These are phyloP conservation scores for Carassius carassius DNA, from an alignment of 2,113 vertebrate genomes.

Conservation along the genomic window DNA sequence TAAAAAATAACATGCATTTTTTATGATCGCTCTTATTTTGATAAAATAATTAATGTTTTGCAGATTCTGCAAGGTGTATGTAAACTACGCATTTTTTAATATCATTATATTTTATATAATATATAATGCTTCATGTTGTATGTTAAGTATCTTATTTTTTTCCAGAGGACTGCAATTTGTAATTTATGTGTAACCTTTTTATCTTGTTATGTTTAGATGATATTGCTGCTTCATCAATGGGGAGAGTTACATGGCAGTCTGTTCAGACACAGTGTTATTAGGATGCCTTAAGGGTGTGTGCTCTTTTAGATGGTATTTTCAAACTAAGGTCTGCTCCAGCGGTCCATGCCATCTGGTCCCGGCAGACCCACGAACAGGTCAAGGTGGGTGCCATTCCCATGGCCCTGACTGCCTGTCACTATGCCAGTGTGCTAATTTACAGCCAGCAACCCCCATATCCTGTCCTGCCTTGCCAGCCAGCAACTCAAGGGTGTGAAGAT, in stretches of 20 bases:
- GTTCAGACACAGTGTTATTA: conserved; percentile 30
- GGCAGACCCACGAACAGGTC: conserved; percentile 64
- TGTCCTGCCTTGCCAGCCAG: conserved; percentile 42
- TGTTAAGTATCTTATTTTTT: too few relatives aligned
- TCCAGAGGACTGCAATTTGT: background rate
- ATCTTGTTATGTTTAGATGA: background rate
- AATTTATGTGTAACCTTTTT: background rate
- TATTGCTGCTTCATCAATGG: background rate
- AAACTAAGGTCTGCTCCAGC: conserved; percentile 39
- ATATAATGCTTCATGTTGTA: background rate
- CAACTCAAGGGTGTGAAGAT: conserved; percentile 68
- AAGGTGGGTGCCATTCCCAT: conserved; percentile 68
- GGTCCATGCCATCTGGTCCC: conserved; percentile 58
- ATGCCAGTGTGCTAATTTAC: conserved; percentile 71
- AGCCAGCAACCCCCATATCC: conserved; percentile 55
- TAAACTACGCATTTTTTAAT: too few relatives aligned
- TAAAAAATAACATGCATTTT: too few relatives aligned
- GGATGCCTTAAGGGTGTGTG: background rate
- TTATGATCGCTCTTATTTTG: too few relatives aligned
- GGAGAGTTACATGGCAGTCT: conserved; percentile 3
- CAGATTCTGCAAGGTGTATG: too few relatives aligned
- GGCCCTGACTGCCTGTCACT: conserved; percentile 65
- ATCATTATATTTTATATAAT: background rate
- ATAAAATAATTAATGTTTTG: too few relatives aligned
- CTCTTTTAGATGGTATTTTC: conserved; percentile 39